A percentile compares a stretch with the other conserved stretches of the same genome.
These are phyloP conservation scores for Charaxes varanes DNA, from an alignment of 1,140 invertebrate genomes.

Conservation along the genomic window DNA sequence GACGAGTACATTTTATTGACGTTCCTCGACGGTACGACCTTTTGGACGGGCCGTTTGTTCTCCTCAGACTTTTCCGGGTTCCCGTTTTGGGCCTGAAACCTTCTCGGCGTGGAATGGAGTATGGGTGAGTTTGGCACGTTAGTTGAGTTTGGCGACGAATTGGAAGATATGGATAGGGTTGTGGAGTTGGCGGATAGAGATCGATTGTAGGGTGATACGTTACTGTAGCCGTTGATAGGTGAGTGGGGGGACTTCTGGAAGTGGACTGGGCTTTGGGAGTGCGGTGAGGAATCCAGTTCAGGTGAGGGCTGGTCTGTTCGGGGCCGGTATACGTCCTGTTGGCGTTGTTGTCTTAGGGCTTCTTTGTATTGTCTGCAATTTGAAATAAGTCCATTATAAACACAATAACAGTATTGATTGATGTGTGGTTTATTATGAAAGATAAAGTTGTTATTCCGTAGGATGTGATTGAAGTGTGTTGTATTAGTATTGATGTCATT, in stretches of 20 bases:
- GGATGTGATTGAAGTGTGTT: background rate
- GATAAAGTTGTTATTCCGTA: slow-evolving; percentile 2
- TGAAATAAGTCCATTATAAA: background rate
- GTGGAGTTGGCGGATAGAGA: slow-evolving; percentile 57
- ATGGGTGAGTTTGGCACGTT: slow-evolving; percentile 58
- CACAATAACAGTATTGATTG: background rate
- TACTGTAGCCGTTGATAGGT: slow-evolving; percentile 66
- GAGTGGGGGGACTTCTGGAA: slow-evolving; percentile 58
- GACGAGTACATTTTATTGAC: slow-evolving; percentile 61
- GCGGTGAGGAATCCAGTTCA: slow-evolving; percentile 56
- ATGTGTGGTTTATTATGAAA: background rate
- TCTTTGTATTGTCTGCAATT: slow-evolving; percentile 88
- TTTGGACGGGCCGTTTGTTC: slow-evolving; percentile 74
- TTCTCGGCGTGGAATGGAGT: slow-evolving; percentile 61
- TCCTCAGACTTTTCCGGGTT: slow-evolving; percentile 52
- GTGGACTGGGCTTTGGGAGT: slow-evolving; percentile 54
- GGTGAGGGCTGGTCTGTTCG: slow-evolving; percentile 70
- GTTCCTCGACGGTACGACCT: slow-evolving; percentile 76
- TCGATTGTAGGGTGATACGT: slow-evolving; percentile 54
- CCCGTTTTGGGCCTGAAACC: slow-evolving; percentile 54
- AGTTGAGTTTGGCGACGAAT: slow-evolving; percentile 34
- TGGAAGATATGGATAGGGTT: slow-evolving; percentile 39
- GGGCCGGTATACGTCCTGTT: slow-evolving; percentile 84
- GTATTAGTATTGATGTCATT: no score
- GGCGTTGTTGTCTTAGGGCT: slow-evolving; percentile 87